A percentile compares a stretch with the other conserved stretches of the same genome.
Conservation (phyloP, 30 jellyfish, hydroid and myxozoan species). For the Chrysaora quinquecirrha region DNA sequence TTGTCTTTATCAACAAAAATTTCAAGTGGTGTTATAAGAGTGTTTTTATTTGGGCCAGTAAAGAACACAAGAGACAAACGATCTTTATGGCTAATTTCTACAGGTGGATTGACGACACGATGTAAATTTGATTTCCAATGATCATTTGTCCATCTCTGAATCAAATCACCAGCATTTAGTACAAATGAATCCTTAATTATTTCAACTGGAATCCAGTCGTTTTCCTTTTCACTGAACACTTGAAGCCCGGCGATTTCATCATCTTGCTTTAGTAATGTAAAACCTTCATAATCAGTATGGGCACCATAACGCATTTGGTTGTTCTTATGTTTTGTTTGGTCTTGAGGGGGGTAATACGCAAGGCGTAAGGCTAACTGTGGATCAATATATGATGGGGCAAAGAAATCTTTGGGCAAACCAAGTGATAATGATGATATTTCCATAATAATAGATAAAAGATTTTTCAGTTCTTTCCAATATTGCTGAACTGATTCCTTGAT, state of each 20-base stretch:
- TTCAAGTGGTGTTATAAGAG: constrained; percentile 31
- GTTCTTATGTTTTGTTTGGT: neutral
- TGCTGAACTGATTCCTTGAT: constrained; percentile 17
- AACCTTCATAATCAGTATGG: constrained; percentile 51
- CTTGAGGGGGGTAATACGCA: constrained; percentile 56
- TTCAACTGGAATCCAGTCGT: constrained; percentile 38
- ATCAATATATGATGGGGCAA: neutral
- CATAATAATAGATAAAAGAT: constrained; percentile 11
- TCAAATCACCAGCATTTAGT: constrained; percentile 54
- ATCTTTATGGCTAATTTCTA: constrained; percentile 12
- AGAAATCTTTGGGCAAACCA: constrained; percentile 42
- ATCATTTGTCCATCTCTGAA: constrained; percentile 63
- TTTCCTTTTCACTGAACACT: neutral
- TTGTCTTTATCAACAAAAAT: constrained; percentile 17
- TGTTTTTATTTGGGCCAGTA: constrained; percentile 52
- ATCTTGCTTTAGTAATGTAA: constrained; percentile 48
- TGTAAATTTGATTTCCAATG: constrained; percentile 65
- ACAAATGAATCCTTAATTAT: constrained; percentile 12
- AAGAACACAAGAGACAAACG: constrained; percentile 44
- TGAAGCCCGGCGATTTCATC: constrained; percentile 48
- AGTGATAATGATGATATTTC: constrained; percentile 57
- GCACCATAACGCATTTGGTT: constrained; percentile 61
- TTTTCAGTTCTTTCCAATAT: constrained; percentile 15
- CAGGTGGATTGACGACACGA: constrained; percentile 55
- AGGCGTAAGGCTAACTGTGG: constrained; percentile 45